Base-by-base conservation (phyloP, 2,113 vertebrate species). In the Cyprinodon brontotheroides region DNA sequence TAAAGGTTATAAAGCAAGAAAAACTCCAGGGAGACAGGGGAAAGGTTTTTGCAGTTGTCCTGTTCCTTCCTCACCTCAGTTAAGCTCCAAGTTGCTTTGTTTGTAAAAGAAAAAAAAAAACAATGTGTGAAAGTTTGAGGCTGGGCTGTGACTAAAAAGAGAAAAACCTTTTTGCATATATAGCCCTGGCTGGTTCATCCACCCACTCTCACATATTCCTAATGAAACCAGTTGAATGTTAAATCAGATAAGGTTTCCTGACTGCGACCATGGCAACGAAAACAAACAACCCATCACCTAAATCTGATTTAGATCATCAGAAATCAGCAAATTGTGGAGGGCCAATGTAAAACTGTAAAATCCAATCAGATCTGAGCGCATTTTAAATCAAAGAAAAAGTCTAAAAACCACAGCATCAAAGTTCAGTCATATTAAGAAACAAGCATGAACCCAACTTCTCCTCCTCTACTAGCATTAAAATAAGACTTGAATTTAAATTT, bases 241-340 rank as follows among this genome's bases (percentile, higher is more conserved):
- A 41, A 48, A 68, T 65, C 48, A 61, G 65, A 72, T 80, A 45
- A 75, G 3, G 74, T 11, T 40, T 12, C 74, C 8, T 29, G 10
- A 3, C 9, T 4, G 20, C 13, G 65, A 79, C 64, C 69, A 40
- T 17, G 45, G 40, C 39, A 85, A 87, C 59, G 1, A 3, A 22
- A 47, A 10, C 11, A 86, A 86, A 73, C 61, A 77, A 62, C 2
- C 65, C 50, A 62, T 74, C 9, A 39, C 29, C 40, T 22, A 39
- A 50, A 65, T 72, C 60, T 78, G 68, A 73, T 61, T 76, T 1
- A 63, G n/a, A 53, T 12, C 17, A 9, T 47, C 0, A 36, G 20
- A 61, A 15, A 41, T 41, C 1, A 1, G 41, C 41, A 4, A 41
- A 41, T 41, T 6, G 5, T 41, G 41, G 9, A 41, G 5, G 9